These are phyloP conservation scores for Arothron firmamentum DNA, from an alignment of 2,113 vertebrate genomes.

Conservation along the genomic window DNA sequence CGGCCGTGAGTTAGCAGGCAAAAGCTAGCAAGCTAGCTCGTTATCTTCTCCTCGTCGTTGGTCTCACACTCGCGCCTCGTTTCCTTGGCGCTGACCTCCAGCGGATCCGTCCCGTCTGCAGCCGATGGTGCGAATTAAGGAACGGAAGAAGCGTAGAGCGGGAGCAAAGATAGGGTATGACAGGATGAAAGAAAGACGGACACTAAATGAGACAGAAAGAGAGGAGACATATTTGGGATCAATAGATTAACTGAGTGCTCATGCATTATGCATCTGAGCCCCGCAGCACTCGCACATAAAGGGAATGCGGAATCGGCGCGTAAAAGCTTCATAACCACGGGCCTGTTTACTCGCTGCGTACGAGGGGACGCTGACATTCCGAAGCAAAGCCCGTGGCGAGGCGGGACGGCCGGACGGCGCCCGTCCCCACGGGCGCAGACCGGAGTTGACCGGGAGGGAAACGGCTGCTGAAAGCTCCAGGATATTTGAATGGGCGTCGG, in stretches of 20 bases:
- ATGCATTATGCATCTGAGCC: constrained; percentile 79
- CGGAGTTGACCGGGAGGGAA: too few species aligned
- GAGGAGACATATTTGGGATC: constrained; percentile 74
- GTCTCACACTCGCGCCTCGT: too few species aligned
- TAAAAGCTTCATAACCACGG: constrained; percentile 78
- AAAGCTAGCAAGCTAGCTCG: too few species aligned
- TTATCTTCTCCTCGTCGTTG: too few species aligned
- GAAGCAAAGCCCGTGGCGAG: constrained; percentile 12
- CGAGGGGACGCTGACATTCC: constrained; percentile 44
- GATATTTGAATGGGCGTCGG: too few species aligned
- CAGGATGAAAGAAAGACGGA: constrained; percentile 48
- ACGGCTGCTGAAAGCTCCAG: too few species aligned
- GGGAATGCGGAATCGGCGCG: constrained; percentile 72
- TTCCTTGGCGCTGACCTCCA: too few species aligned
- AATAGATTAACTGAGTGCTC: constrained; percentile 84
- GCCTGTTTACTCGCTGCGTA: constrained; percentile 70
- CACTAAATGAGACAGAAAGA: constrained; percentile 64
- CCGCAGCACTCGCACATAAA: constrained; percentile 79
- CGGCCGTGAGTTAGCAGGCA: too few species aligned
- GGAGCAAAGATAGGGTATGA: constrained; percentile 27
- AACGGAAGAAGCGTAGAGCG: constrained; percentile 2
- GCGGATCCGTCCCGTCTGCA: constrained; percentile 18
- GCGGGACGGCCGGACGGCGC: neutral
- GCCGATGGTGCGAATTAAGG: neutral
- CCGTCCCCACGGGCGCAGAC: too few species aligned